Base-by-base conservation (phyloP, 2,888 invertebrate species). In the Pardosa pseudoannulata region DNA sequence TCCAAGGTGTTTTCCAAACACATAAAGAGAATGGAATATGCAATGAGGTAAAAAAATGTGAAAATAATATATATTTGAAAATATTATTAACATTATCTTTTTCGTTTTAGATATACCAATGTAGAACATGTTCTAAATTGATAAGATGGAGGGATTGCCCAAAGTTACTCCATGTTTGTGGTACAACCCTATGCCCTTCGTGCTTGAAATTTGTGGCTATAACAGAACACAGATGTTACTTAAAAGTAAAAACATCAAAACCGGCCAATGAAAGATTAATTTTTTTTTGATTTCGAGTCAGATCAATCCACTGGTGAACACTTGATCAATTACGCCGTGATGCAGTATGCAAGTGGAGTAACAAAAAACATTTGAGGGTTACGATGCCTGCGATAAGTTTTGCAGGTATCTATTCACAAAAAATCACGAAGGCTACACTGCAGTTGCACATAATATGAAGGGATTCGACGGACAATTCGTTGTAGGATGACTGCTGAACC, bases 361-460 rank as follows among this genome's bases (percentile, higher is more conserved):
- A 65, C 72, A n/a, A 13, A 6, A 29, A 2, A 56, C 65, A 0
- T 79, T 72, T 46, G 7, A 32, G 5, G 79, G 72, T 0, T 64
- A 41, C 16, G 9, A n/a, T 3, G 65, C 79, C 0, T 36, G 39
- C 16, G 27, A 65, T 0, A 2, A 68, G 0, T 74, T 80, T 68
- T 74, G 80, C 9, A 1, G 23, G 1, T 81, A 27, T 11, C 29
- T 74, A n/a, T 81, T 81, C 56, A 9, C 29, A 5, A 27, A 23
- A 0, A 0, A 19, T 5, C 80, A 81, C 16, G 74, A 81, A 19
- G 68, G 56, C 0, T 67, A 50, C 31, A 68, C 46, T 6, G 73
- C 36, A 9, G 36, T 80, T n/a, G 80, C 67, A 0, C 74, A 80
- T 13, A 80, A 74, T 23, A 73, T 74, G 50, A 73, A 80, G 23